phyloP scores from a whole-genome alignment of 1,140 invertebrate species.

The Atta texana region DNA sequence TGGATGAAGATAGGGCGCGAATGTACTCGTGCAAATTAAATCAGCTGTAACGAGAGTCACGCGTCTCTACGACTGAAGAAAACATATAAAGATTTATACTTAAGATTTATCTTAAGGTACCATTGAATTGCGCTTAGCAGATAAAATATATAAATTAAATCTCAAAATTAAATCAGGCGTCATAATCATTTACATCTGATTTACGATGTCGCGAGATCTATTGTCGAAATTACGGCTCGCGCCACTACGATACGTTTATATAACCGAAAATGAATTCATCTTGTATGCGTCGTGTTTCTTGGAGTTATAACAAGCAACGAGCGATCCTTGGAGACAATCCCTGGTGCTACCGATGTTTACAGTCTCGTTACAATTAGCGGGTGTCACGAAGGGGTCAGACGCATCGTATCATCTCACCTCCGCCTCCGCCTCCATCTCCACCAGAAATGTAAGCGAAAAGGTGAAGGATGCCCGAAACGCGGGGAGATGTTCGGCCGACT shows the following conservation, averaged over 20 bases:
- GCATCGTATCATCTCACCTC: not conserved
- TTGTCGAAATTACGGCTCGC: not conserved
- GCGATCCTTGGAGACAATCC: conserved; percentile 21
- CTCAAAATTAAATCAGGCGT: not conserved
- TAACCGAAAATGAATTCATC: conserved; percentile 40
- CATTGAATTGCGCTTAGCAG: not conserved
- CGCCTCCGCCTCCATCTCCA: not conserved
- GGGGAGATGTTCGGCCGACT: conserved; percentile 4
- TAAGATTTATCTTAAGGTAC: not conserved
- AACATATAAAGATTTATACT: not conserved
- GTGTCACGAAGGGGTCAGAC: conserved; percentile 61
- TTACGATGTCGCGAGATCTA: not conserved
- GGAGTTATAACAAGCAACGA: not conserved
- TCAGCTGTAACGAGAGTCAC: conserved; percentile 2
- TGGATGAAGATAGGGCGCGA: conserved; percentile 1
- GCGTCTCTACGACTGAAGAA: not conserved
- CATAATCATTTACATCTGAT: not conserved
- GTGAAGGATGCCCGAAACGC: conserved; percentile 45
- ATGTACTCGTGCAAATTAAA: conserved; percentile 25
- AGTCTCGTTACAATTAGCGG: conserved; percentile 63
- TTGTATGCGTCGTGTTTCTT: conserved; percentile 12
- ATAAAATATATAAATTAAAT: not conserved
- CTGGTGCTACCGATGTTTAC: conserved; percentile 35
- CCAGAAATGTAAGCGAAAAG: conserved; percentile 72
- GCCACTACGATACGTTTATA: not conserved